These are phyloP conservation scores for Ernsta delagoae DNA, from an alignment of 2,888 invertebrate species.

Conservation along the genomic window DNA sequence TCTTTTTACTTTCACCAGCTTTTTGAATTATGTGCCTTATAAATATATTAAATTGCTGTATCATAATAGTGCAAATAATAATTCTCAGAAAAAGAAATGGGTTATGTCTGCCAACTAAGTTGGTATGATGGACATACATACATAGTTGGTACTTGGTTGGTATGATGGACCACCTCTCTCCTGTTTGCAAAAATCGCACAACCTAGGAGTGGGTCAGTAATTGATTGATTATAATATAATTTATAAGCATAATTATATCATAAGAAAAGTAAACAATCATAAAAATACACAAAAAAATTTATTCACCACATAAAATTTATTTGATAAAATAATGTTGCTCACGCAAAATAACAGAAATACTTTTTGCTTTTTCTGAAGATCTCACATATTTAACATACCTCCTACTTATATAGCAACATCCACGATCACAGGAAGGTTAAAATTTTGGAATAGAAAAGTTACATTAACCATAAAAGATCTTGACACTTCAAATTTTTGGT, in stretches of 20 bases:
- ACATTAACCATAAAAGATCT: conserved; percentile 63
- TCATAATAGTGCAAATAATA: too few relatives aligned
- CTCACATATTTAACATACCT: conserved; percentile 69
- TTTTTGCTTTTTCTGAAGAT: conserved; percentile 70
- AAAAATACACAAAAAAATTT: conserved; percentile 81
- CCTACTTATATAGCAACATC: conserved; percentile 68
- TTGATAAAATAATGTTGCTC: conserved; percentile 66
- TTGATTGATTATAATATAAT: too few relatives aligned
- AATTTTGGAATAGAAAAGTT: conserved; percentile 81
- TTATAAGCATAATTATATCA: background rate
- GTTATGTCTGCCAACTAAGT: too few relatives aligned
- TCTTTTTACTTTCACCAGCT: too few relatives aligned
- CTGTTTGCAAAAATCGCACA: too few relatives aligned
- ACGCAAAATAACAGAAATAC: conserved; percentile 80
- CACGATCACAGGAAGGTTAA: conserved; percentile 83
- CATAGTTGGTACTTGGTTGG: too few relatives aligned
- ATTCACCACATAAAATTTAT: conserved; percentile 83
- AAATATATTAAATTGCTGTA: too few relatives aligned
- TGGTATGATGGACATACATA: too few relatives aligned
- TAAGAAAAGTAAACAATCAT: conserved; percentile 42
- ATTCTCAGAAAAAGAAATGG: too few relatives aligned
- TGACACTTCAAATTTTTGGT: conserved; percentile 66
- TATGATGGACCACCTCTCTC: too few relatives aligned
- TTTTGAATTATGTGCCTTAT: too few relatives aligned
- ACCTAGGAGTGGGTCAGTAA: too few relatives aligned